phyloP scores from a whole-genome alignment of 2,113 vertebrate species.

The Grammomys dolichurus region DNA sequence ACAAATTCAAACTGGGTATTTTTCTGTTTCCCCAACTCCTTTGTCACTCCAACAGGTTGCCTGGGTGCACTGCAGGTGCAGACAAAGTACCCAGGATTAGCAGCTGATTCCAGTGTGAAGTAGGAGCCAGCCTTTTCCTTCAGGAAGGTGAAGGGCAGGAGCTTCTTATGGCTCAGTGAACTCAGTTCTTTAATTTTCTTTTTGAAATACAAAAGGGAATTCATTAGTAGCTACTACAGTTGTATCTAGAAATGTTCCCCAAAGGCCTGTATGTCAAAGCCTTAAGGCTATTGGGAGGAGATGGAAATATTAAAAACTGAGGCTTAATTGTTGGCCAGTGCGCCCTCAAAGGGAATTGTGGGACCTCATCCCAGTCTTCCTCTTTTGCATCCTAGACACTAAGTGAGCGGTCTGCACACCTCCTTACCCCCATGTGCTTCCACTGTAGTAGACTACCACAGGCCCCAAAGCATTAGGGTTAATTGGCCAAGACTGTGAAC shows the following conservation, averaged over 20 bases:
- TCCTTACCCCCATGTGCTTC: neutral
- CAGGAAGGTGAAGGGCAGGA: constrained; percentile 30
- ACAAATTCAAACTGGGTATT: constrained; percentile 6
- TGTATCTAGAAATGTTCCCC: neutral
- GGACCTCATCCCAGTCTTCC: no score
- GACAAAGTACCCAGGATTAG: constrained; percentile 5
- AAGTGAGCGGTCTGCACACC: neutral
- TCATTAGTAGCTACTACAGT: neutral
- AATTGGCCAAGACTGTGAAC: neutral
- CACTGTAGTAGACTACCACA: no score
- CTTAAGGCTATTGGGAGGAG: accelerated
- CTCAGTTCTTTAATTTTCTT: neutral
- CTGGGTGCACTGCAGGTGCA: neutral
- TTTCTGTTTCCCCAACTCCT: neutral
- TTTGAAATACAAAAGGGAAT: constrained; percentile 27
- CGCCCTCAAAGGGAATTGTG: neutral
- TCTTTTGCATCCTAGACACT: neutral
- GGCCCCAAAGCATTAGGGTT: no score
- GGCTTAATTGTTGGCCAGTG: neutral
- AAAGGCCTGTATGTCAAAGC: neutral
- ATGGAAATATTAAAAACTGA: neutral
- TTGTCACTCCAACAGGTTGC: constrained; percentile 1
- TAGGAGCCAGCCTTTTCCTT: neutral
- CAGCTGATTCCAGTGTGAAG: constrained; percentile 51
- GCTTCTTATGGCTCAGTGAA: neutral